phyloP scores from a whole-genome alignment of 2,888 invertebrate genomes.

The Caenorhabditis sp. region DNA sequence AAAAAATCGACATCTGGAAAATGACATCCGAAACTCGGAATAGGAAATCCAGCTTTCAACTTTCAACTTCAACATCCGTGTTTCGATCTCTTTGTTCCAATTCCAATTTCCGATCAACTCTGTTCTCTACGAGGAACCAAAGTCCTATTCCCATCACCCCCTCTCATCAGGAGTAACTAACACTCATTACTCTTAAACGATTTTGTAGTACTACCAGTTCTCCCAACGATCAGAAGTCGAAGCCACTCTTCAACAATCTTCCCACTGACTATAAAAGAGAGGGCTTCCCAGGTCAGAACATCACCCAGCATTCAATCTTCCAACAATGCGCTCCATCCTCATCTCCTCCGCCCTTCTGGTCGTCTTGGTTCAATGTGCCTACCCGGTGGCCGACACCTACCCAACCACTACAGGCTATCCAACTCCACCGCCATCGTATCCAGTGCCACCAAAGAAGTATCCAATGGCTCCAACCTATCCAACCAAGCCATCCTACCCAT shows the following conservation, averaged over 20 bases:
- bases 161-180: background rate
- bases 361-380: slow-evolving; percentile 19
- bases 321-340: slow-evolving; percentile 33
- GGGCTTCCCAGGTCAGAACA: background rate
- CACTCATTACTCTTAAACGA: background rate
- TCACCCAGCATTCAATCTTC: background rate
- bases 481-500: slow-evolving; percentile 8
- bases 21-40: too few relatives aligned
- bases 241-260: background rate
- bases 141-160: background rate
- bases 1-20: too few relatives aligned
- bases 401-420: slow-evolving; percentile 23
- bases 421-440: slow-evolving; percentile 37
- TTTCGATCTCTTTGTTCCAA: too few relatives aligned
- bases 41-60: too few relatives aligned
- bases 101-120: too few relatives aligned
- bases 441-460: slow-evolving; percentile 24
- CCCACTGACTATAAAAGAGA: slow-evolving; percentile 12
- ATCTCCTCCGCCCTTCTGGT: slow-evolving; percentile 35
- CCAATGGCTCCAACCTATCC: slow-evolving; percentile 31
- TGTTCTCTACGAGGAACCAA: too few relatives aligned
- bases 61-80: too few relatives aligned
- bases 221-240: slow-evolving; percentile 4
- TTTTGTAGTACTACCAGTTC: background rate
- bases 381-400: slow-evolving; percentile 28